These are phyloP conservation scores for Oryctes rhinoceros DNA, from an alignment of 1,140 invertebrate genomes.

Conservation along the genomic window DNA sequence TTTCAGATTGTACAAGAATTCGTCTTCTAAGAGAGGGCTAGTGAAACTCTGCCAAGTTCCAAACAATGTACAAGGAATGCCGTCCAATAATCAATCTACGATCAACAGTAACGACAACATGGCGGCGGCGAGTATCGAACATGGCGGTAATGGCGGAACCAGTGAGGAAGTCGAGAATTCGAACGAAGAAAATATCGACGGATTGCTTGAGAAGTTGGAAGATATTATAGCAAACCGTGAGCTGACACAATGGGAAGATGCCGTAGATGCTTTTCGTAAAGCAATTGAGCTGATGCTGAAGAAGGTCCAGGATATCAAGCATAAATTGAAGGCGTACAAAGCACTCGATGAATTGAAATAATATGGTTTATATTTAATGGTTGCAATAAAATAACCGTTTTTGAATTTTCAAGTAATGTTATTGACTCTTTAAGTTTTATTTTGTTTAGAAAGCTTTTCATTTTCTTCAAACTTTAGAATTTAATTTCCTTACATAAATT, in stretches of 20 bases:
- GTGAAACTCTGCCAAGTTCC: not conserved
- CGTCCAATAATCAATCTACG: not conserved
- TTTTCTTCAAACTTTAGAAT: too few relatives aligned
- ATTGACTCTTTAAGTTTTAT: too few relatives aligned
- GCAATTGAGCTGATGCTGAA: not conserved
- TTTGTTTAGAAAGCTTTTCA: too few relatives aligned
- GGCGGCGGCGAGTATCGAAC: not conserved
- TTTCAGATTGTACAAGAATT: not conserved
- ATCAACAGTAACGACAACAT: not conserved
- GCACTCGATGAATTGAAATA: too few relatives aligned
- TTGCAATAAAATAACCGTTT: too few relatives aligned
- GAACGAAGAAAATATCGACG: too few relatives aligned
- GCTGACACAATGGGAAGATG: not conserved
- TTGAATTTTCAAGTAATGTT: too few relatives aligned
- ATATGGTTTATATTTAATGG: too few relatives aligned
- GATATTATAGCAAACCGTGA: not conserved
- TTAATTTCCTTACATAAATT: too few relatives aligned
- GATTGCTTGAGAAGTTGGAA: too few relatives aligned
- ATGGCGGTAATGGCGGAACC: not conserved
- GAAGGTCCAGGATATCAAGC: not conserved
- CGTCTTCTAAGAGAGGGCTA: not conserved
- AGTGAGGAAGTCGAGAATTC: not conserved
- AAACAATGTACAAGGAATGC: not conserved
- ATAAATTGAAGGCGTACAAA: not conserved
- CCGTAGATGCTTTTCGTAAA: slow-evolving; percentile 1